phyloP scores from a whole-genome alignment of 2,888 invertebrate genomes.

The Hyposoter didymator region DNA sequence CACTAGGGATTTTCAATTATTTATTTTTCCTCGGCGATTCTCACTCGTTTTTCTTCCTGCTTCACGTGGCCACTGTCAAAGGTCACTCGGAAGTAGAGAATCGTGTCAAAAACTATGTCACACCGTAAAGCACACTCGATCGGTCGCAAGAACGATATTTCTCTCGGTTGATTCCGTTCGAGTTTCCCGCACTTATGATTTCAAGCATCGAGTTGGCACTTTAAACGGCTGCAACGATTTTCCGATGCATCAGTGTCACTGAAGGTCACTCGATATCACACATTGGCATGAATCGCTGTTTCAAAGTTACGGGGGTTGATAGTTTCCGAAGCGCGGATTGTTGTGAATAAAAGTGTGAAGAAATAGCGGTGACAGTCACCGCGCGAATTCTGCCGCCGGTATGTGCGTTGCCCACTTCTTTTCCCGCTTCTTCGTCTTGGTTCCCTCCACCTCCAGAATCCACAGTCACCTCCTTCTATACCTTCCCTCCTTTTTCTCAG shows the following conservation, averaged over 20 bases:
- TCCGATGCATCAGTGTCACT: not conserved
- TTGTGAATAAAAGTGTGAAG: slow-evolving; percentile 10
- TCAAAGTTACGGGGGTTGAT: not conserved
- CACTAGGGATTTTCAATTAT: slow-evolving; percentile 34
- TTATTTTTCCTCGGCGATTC: not conserved
- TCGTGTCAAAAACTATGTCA: not conserved
- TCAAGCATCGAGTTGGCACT: not conserved
- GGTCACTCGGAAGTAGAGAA: not conserved
- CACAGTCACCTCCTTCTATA: slow-evolving; percentile 48
- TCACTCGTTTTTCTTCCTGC: slow-evolving; percentile 1
- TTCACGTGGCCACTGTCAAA: not conserved
- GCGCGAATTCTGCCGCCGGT: slow-evolving; percentile 59
- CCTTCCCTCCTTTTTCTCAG: slow-evolving; percentile 26
- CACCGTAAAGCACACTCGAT: not conserved
- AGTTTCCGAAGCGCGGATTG: not conserved
- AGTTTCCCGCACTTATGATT: slow-evolving; percentile 27
- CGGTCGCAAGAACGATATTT: not conserved
- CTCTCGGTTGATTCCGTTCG: not conserved
- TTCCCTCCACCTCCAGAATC: slow-evolving; percentile 43
- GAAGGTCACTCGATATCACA: not conserved
- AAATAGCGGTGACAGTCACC: slow-evolving; percentile 42
- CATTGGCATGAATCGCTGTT: not conserved
- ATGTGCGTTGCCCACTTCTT: slow-evolving; percentile 48
- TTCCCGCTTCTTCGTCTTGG: slow-evolving; percentile 66
- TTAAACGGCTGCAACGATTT: not conserved